phyloP scores from a whole-genome alignment of 2,113 vertebrate species.

The Hippoglossus stenolepis region DNA sequence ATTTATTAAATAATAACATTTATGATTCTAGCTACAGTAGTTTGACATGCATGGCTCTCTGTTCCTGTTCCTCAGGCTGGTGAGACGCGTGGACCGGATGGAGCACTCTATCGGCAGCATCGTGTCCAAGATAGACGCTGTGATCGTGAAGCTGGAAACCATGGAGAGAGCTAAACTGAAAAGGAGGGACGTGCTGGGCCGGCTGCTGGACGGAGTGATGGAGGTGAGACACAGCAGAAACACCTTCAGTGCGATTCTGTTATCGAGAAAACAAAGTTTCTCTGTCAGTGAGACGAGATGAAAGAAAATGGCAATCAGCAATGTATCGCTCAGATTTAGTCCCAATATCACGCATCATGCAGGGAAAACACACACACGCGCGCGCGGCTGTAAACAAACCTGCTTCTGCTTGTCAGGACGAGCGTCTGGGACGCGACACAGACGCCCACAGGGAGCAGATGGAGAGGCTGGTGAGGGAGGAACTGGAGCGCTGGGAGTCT shows the following conservation, averaged over 20 bases:
- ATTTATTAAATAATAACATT: not conserved
- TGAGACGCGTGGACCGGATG: conserved; percentile 96
- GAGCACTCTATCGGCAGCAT: conserved; percentile 98
- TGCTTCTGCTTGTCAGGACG: conserved; percentile 82
- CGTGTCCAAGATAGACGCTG: conserved; percentile 96
- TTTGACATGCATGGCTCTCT: not conserved
- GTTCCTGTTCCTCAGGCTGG: conserved; percentile 83
- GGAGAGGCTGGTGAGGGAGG: conserved; percentile 93
- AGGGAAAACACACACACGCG: too few relatives aligned
- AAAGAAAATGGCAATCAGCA: too few relatives aligned
- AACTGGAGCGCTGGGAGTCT: conserved; percentile 93
- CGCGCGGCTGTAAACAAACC: not conserved
- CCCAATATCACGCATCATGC: too few relatives aligned
- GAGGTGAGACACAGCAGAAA: conserved; percentile 82
- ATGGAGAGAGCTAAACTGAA: conserved; percentile 96
- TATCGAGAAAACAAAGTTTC: too few relatives aligned
- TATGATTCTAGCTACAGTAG: not conserved
- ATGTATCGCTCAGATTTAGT: too few relatives aligned
- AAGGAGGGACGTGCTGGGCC: conserved; percentile 91
- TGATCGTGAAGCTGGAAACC: conserved; percentile 95
- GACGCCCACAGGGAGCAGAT: conserved; percentile 92
- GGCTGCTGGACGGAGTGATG: conserved; percentile 90
- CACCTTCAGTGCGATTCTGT: too few relatives aligned
- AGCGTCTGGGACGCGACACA: conserved; percentile 88
- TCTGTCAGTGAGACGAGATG: too few relatives aligned